These are phyloP conservation scores for Apomyelois bistriatella DNA, from an alignment of 2,888 invertebrate genomes.

Conservation along the genomic window DNA sequence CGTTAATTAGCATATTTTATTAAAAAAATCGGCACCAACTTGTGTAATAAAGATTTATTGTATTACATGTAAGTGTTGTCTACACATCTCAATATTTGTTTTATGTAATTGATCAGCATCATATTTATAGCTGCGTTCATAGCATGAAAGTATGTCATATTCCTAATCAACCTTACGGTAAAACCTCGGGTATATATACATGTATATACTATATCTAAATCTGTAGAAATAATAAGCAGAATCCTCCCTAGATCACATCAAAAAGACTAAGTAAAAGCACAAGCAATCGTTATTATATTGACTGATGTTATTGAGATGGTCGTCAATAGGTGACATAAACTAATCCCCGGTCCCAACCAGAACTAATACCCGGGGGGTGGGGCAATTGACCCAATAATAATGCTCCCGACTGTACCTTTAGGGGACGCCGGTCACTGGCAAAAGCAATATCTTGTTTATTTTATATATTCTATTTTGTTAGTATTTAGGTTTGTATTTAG, in stretches of 20 bases:
- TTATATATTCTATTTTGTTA: background rate
- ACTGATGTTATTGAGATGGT: constrained; percentile 3
- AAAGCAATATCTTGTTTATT: background rate
- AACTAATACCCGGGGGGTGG: constrained; percentile 33
- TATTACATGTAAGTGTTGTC: too few species aligned
- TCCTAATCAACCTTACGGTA: too few species aligned
- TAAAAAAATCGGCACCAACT: too few species aligned
- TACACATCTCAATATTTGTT: too few species aligned
- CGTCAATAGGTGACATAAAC: constrained; percentile 14
- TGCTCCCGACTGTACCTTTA: constrained; percentile 36
- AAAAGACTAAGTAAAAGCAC: background rate
- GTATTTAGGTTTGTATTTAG: background rate
- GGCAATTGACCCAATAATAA: constrained; percentile 61
- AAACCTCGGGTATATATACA: too few species aligned
- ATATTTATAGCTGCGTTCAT: too few species aligned
- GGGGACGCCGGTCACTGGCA: constrained; percentile 24
- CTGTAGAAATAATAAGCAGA: background rate
- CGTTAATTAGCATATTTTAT: too few species aligned
- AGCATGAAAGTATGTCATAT: too few species aligned
- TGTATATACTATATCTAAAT: too few species aligned
- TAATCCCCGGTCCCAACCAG: constrained; percentile 15
- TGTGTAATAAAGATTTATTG: too few species aligned
- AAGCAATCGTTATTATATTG: constrained; percentile 5
- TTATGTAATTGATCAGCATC: too few species aligned
- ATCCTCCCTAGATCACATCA: background rate